Evolutionary conservation across 2,888 invertebrate species (phyloP).

Genomic region (Beris morrisii): DNA sequence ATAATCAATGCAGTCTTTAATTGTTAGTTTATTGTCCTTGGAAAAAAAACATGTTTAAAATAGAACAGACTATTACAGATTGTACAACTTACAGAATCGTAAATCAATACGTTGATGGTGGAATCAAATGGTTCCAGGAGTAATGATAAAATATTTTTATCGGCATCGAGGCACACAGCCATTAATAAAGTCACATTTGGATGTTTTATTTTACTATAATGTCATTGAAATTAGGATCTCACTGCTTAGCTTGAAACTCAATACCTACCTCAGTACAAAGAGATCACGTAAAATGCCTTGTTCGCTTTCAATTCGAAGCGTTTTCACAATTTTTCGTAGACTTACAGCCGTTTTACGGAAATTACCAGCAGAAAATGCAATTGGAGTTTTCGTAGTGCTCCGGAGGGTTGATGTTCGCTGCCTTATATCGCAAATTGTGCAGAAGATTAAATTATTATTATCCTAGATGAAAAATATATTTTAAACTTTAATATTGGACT

Average conservation of each 20-base stretch:
- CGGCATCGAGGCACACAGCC: constrained; percentile 58
- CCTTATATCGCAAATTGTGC: constrained; percentile 18
- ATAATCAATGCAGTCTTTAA: constrained; percentile 46
- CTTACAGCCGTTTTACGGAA: constrained; percentile 37
- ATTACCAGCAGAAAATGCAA: constrained; percentile 37
- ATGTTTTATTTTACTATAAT: constrained; percentile 56
- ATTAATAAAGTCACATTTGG: constrained; percentile 60
- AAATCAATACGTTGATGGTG: constrained; percentile 56
- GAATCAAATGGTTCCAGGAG: constrained; percentile 59
- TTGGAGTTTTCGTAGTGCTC: constrained; percentile 19
- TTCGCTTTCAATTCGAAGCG: constrained; percentile 28
- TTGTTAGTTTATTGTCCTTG: constrained; percentile 54
- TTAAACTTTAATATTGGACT: too few relatives aligned
- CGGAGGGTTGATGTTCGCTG: constrained; percentile 7
- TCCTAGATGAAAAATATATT: constrained; percentile 9
- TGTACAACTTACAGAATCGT: constrained; percentile 55
- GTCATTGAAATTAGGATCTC: neutral
- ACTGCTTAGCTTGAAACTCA: neutral
- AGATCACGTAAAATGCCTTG: constrained; percentile 38
- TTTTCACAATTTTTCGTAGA: constrained; percentile 31
- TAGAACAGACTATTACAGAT: constrained; percentile 1
- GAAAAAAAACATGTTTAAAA: constrained; percentile 13
- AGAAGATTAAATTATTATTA: constrained; percentile 12
- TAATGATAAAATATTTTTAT: constrained; percentile 53
- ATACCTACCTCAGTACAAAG: constrained; percentile 38